A percentile compares a stretch with the other conserved stretches of the same genome.
phyloP scores from a whole-genome alignment of 1,140 invertebrate species.

The Heliconius congener region DNA sequence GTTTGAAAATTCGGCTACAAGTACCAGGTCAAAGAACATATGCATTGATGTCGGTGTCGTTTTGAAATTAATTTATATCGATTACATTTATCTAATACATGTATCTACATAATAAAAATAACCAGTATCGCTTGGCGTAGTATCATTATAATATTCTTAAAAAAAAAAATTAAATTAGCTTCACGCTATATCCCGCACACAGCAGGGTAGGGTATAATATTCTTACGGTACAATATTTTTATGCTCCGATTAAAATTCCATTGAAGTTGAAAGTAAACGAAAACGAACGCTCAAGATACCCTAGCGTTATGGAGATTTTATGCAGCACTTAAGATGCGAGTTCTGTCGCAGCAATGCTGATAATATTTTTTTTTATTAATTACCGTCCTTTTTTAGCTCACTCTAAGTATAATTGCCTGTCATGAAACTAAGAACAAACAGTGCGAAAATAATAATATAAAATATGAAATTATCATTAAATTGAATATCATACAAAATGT shows the following conservation, averaged over 20 bases:
- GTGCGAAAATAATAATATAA: no score
- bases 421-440: neutral
- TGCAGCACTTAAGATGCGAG: constrained; percentile 22
- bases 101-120: neutral
- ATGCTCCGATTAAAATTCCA: constrained; percentile 39
- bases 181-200: no score
- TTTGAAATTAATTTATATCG: no score
- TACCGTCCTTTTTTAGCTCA: neutral
- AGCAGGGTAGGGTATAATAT: no score
- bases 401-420: neutral
- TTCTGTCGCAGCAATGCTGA: constrained; percentile 12
- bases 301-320: constrained; percentile 25
- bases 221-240: constrained; percentile 35
- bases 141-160: constrained; percentile 33
- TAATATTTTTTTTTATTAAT: neutral
- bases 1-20: no score
- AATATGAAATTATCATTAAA: no score
- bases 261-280: constrained; percentile 38
- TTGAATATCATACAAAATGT: neutral
- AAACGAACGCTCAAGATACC: constrained; percentile 28
- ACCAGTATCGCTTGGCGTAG: constrained; percentile 18
- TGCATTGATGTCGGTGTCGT: no score
- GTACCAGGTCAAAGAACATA: no score
- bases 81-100: constrained; percentile 7
- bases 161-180: no score